Evolutionary conservation across 2,888 invertebrate genomes (phyloP), one percentile per base, ranked within the genome.

Genomic region (Drosophila eohydei): DNA sequence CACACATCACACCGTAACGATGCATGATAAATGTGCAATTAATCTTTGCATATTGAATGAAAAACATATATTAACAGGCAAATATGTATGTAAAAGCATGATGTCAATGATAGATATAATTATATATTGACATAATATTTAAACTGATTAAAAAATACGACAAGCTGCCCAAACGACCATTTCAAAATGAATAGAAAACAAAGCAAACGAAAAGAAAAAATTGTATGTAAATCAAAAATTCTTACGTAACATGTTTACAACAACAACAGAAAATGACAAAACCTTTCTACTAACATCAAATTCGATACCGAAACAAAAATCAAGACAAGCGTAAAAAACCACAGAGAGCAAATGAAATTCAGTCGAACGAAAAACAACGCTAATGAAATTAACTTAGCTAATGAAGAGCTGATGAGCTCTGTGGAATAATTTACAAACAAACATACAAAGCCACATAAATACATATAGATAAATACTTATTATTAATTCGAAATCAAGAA

Each of bases 371-470:
- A 85, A 74, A 72, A 66, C 59, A 50, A 64, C 56, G 57, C 65
- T 88, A 85, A 88, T 85, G 78, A 85, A 88, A 88, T 88, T 80
- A 88, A 85, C 81, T 78, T 73, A 72, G 30, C 86, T 89, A 89
- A 85, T 89, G 86, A 85, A 80, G 64, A 81, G 71, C 44, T 54
- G 75, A 85, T 88, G 83, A 85, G 77, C 88, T 60, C 65, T 73
- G 70, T 60, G 55, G 48, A 71, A 43, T 46, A 66, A 32, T 26
- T 52, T 26, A 38, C 52, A 54, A 28, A 28, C n/a, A 57, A 16
- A 50, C 3, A 51, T 38, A 55, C 9, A 55, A 62, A 16, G 30
- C n/a, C n/a, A 11, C 30, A 50, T 51, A 41, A 7, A 14, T 30
- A 28, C 3, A 36, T 3, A 38, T 50, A 58, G 21, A 12, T 36